Evolutionary conservation across 1,140 invertebrate species (phyloP).

Genomic region (Lithobius niger): DNA sequence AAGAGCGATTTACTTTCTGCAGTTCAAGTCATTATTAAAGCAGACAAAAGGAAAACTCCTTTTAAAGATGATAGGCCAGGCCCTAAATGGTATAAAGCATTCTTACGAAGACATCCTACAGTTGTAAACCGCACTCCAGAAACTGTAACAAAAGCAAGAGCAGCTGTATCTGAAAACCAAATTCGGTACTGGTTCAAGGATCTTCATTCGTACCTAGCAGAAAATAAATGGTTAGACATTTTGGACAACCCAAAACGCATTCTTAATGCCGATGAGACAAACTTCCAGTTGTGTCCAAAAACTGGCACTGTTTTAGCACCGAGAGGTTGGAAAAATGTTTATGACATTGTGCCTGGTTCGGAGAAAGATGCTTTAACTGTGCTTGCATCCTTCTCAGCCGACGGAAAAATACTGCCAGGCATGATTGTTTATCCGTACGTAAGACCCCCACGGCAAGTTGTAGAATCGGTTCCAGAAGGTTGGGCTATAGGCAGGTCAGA

Average conservation of each 20-base stretch:
- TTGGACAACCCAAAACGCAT: background rate
- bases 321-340: conserved; percentile 1
- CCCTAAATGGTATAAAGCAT: background rate
- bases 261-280: background rate
- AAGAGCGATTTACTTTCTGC: background rate
- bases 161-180: background rate
- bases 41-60: background rate
- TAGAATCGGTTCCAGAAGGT: background rate
- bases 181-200: background rate
- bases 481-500: background rate
- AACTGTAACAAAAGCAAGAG: background rate
- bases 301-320: background rate
- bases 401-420: conserved; percentile 19
- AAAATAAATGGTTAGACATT: background rate
- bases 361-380: conserved; percentile 3
- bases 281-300: background rate
- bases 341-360: background rate
- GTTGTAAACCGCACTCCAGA: background rate
- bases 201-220: background rate
- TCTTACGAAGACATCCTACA: background rate
- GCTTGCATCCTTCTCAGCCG: conserved; percentile 9
- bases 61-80: background rate
- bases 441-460: conserved; percentile 14
- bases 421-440: conserved; percentile 30
- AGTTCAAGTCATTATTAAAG: background rate